Conservation (phyloP, 2,888 invertebrate genomes). For the Minunthozetes semirufus region DNA sequence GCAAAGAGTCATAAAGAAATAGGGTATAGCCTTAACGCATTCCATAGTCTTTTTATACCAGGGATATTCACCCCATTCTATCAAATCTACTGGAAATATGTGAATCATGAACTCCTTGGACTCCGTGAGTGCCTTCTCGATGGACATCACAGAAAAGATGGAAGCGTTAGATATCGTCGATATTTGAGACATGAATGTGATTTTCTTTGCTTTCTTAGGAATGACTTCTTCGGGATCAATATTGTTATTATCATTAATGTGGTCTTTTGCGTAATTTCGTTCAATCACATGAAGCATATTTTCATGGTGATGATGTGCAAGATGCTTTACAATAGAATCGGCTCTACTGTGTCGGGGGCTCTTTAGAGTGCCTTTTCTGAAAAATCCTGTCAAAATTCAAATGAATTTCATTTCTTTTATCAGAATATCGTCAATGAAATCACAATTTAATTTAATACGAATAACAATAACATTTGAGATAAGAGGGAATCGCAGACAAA, state of each 20-base stretch:
- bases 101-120: conserved; percentile 31
- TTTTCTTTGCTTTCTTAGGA: not conserved
- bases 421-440: too few relatives aligned
- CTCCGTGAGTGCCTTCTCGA: conserved; percentile 7
- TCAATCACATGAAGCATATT: not conserved
- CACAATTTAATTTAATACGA: too few relatives aligned
- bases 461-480: too few relatives aligned
- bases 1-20: conserved; percentile 54
- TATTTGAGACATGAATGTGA: not conserved
- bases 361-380: not conserved
- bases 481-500: too few relatives aligned
- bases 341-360: conserved; percentile 20
- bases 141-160: not conserved
- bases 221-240: not conserved
- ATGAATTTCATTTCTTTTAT: too few relatives aligned
- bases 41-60: conserved; percentile 17
- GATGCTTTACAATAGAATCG: not conserved
- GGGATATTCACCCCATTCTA: conserved; percentile 19
- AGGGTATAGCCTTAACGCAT: conserved; percentile 51
- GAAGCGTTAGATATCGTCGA: not conserved
- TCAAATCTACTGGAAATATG: conserved; percentile 29
- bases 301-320: conserved; percentile 20
- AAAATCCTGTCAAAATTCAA: not conserved
- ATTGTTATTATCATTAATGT: not conserved
- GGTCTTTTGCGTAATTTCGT: not conserved